Percentiles rank a stretch among this genome's conserved stretches.
These are phyloP conservation scores for Dendrophyllia cribrosa DNA, from an alignment of 64 coral and sea anemone species.

Conservation along the genomic window DNA sequence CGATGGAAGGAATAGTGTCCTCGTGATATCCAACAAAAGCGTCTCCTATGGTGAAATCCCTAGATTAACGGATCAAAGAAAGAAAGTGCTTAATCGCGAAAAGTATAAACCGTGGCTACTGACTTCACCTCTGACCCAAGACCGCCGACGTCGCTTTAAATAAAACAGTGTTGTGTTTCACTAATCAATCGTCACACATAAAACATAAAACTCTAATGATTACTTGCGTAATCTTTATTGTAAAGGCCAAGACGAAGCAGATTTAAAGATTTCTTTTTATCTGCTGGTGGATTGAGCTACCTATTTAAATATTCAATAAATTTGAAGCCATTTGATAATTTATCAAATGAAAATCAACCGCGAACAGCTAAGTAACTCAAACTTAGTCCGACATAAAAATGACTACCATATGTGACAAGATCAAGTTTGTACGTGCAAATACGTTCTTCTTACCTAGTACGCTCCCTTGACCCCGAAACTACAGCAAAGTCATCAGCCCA, in stretches of 20 bases:
- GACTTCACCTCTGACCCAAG: too few species aligned
- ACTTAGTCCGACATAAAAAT: neutral
- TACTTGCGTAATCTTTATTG: neutral
- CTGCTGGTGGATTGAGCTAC: too few species aligned
- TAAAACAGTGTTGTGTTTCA: too few species aligned
- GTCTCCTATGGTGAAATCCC: conserved; percentile 76
- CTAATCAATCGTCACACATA: too few species aligned
- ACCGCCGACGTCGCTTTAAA: too few species aligned
- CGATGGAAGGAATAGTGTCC: conserved; percentile 85
- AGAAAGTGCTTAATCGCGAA: neutral
- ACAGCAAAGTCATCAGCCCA: conserved; percentile 75
- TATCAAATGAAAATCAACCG: neutral
- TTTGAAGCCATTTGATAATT: too few species aligned
- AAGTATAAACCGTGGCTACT: neutral
- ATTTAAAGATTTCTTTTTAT: too few species aligned
- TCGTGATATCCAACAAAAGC: conserved; percentile 93
- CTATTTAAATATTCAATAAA: too few species aligned
- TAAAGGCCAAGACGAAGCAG: too few species aligned
- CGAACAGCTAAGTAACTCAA: too few species aligned
- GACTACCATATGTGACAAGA: too few species aligned
- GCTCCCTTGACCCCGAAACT: neutral
- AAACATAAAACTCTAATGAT: neutral
- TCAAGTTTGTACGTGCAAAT: neutral
- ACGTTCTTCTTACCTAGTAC: neutral
- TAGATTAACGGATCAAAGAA: conserved; percentile 3